Base-by-base conservation (phyloP, 2,113 vertebrate genomes). In the Peromyscus californicus region DNA sequence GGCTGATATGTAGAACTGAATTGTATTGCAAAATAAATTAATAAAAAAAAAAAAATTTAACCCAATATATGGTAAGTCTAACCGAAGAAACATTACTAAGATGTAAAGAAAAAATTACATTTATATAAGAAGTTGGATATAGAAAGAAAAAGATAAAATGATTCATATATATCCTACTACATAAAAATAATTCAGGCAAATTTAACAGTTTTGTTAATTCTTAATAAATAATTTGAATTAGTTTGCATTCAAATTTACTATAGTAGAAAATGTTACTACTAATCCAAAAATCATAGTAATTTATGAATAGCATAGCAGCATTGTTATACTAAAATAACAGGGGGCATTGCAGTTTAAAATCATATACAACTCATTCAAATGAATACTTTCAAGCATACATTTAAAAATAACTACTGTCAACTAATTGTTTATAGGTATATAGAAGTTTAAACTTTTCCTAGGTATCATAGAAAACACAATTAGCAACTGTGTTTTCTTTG, bases 61-160 rank as follows among this genome's bases (percentile, higher is more conserved):
- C 29, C 48, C 65, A 88, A 88, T 54, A 59, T 80, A 80, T 2
- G 0, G 4, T 59, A 88, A 88, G 59, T 93, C 7, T 29, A 26
- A 57, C 51, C 89, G 42, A 93, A 39, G 12, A 90, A 84, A 95
- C 63, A 75, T 78, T 78, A 19, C 72, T 85, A 74, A 92, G 48
- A 61, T 67, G 26, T 78, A 75, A 76, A 45, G 36, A 83, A 93
- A 96, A 86, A 80, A 17, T 39, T 8, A 45, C 19, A 70, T 54
- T 78, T 76, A 33, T 78, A 63, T 88, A 69, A 87, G 4, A 96
- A 86, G 45, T 54, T 84, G 54, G 17, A 12, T 59, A 33, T 22
- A 74, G 3, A 93, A 83, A 74, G 3, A 90, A 65, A 83, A 72
- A 54, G 19, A 42, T 69, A 7, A 83, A 90, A 75, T 16, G 19